phyloP scores from a whole-genome alignment of 1,140 invertebrate species.

The Leptopilina boulardi region DNA sequence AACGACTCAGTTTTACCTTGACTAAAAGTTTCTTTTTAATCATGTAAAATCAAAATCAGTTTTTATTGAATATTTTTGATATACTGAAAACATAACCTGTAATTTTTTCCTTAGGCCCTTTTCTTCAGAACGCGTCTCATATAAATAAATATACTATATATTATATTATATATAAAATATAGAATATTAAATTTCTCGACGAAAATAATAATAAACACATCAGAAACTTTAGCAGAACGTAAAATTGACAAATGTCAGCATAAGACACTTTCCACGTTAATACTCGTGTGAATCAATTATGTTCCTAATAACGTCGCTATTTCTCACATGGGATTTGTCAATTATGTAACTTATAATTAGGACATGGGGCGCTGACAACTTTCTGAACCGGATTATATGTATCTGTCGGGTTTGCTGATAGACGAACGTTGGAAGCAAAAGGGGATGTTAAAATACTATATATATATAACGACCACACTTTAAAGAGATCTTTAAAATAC shows the following conservation, averaged over 20 bases:
- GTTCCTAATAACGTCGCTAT: conserved; percentile 6
- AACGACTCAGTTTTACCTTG: too few species aligned
- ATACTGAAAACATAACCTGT: too few species aligned
- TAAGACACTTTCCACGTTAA: background rate
- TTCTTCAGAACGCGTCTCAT: too few species aligned
- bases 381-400: conserved; percentile 26
- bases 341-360: conserved; percentile 28
- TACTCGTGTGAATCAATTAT: conserved; percentile 19
- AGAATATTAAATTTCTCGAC: background rate
- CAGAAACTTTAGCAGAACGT: background rate
- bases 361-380: conserved; percentile 22
- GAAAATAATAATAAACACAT: background rate
- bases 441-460: too few species aligned
- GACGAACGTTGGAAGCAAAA: background rate
- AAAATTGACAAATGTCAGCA: background rate
- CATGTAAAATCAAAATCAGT: too few species aligned
- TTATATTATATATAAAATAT: too few species aligned
- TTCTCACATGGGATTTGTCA: conserved; percentile 22
- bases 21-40: too few species aligned
- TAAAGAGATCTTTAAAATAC: too few species aligned
- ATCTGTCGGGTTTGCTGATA: background rate
- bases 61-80: too few species aligned
- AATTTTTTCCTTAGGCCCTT: too few species aligned
- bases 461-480: too few species aligned
- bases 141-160: too few species aligned